Base-by-base conservation (phyloP, 2,888 invertebrate species). In the Rhamphomyia laevipes region DNA sequence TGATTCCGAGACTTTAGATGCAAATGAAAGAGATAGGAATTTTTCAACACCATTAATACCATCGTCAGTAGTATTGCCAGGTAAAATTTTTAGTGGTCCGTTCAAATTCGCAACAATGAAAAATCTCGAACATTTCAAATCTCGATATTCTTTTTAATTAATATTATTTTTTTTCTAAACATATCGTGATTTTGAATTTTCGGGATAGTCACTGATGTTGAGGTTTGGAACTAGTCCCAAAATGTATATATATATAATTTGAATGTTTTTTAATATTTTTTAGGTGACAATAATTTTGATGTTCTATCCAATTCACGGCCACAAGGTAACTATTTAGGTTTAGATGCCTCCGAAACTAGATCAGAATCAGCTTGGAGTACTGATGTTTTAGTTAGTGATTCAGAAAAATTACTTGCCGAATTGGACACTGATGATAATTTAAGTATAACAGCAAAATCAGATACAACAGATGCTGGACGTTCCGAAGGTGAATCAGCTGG, bases 311-410 rank as follows among this genome's bases (percentile, higher is more conserved):
- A 59, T 6, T 61, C 65, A 1, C 60, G 57, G 4, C 57, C 57
- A 7, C 60, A 73, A 63, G 62, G 6, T 61, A 38, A 53, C 1
- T 58, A 42, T 53, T 65, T 30, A 62, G 73, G 74, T 43, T 72
- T 86, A 13, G 91, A 93, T 66, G 80, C 84, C 15, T 86, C 87
- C 1, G 94, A 95, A 64, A 92, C 95, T 2, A 90, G 93, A 17
- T 94, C 93, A 59, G 96, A 97, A 71, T 82, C 83, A 46, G 94
- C 94, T 0, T 97, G 97, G 97, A 94, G 94, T 62, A 95, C 94
- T 50, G 96, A 97, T 70, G 96, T 96, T 15, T 73, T 93, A 43
- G 86, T 88, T 0, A 93, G 92, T 2, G 95, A 95, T 67, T 92
- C 92, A 17, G 90, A 92, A 60, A 79, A 94, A 50, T 77, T 93